Evolutionary conservation across 2,888 invertebrate genomes (phyloP).

Genomic region (Drosophila koepferae): DNA sequence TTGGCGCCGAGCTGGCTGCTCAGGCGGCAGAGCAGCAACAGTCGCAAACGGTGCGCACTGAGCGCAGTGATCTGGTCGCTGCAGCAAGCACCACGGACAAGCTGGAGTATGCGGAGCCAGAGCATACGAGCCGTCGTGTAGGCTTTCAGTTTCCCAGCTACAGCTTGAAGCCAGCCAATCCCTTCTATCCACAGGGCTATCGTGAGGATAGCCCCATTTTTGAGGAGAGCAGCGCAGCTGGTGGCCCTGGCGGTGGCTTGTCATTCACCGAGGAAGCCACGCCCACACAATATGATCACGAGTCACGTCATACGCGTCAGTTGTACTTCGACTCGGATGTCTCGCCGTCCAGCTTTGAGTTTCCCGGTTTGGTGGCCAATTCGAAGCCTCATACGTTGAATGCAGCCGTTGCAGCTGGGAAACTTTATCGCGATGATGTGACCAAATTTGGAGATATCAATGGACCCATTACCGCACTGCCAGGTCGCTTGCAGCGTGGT

Average conservation of each 20-base stretch:
- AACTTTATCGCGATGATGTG: conserved; percentile 84
- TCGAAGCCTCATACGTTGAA: conserved; percentile 82
- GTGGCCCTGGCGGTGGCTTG: conserved; percentile 54
- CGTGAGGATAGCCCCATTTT: conserved; percentile 84
- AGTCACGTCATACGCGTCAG: conserved; percentile 82
- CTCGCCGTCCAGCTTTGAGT: conserved; percentile 80
- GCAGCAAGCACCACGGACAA: conserved; percentile 61
- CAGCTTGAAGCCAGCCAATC: conserved; percentile 82
- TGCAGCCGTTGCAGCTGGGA: conserved; percentile 69
- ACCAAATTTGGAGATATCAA: conserved; percentile 85
- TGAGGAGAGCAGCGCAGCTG: conserved; percentile 72
- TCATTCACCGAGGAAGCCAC: conserved; percentile 81
- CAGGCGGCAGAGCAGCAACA: conserved; percentile 24
- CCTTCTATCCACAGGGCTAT: conserved; percentile 84
- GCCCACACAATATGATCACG: conserved; percentile 71
- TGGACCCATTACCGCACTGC: conserved; percentile 84
- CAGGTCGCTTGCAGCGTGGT: conserved; percentile 82
- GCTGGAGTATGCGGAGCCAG: conserved; percentile 73
- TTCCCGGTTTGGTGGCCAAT: conserved; percentile 82
- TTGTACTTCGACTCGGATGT: conserved; percentile 79
- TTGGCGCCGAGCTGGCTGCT: conserved; percentile 67
- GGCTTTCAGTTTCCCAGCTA: conserved; percentile 85
- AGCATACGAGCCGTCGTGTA: conserved; percentile 83
- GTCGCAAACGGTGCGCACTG: conserved; percentile 70
- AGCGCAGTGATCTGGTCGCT: conserved; percentile 73